Conservation (phyloP, 2,113 vertebrate genomes). For the Hippocampus guttulatus region DNA sequence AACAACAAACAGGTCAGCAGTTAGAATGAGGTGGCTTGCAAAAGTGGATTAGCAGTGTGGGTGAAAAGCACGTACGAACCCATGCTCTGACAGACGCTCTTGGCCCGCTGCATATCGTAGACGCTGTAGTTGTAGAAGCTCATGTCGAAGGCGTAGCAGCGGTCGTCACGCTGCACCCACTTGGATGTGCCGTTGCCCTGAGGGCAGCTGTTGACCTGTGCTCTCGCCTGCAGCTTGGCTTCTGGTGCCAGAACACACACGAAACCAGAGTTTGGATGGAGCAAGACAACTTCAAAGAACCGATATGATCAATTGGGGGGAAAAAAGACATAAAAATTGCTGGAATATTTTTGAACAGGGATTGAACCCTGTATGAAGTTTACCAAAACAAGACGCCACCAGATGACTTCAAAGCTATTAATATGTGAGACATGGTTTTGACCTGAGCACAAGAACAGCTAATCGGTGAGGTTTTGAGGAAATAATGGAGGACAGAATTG, state of each 20-base stretch:
- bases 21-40: neutral
- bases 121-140: conserved; percentile 80
- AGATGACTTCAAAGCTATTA: neutral
- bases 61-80: conserved; percentile 65
- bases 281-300: too few relatives aligned
- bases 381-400: too few relatives aligned
- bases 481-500: neutral
- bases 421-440: neutral
- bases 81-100: conserved; percentile 74
- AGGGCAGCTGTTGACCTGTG: conserved; percentile 70
- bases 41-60: neutral
- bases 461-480: neutral
- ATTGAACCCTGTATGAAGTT: too few relatives aligned
- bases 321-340: too few relatives aligned
- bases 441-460: neutral
- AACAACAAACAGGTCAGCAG: neutral
- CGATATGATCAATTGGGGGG: too few relatives aligned
- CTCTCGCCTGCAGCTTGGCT: conserved; percentile 20
- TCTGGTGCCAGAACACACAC: conserved; percentile 26
- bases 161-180: conserved; percentile 80
- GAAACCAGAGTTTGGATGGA: neutral
- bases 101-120: conserved; percentile 74
- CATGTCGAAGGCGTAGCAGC: conserved; percentile 83
- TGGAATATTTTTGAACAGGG: too few relatives aligned
- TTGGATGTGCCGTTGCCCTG: conserved; percentile 44